A percentile compares a stretch with the other conserved stretches of the same genome.
Conservation (phyloP, 2,888 invertebrate genomes). For the Mesorhabditis belari region DNA sequence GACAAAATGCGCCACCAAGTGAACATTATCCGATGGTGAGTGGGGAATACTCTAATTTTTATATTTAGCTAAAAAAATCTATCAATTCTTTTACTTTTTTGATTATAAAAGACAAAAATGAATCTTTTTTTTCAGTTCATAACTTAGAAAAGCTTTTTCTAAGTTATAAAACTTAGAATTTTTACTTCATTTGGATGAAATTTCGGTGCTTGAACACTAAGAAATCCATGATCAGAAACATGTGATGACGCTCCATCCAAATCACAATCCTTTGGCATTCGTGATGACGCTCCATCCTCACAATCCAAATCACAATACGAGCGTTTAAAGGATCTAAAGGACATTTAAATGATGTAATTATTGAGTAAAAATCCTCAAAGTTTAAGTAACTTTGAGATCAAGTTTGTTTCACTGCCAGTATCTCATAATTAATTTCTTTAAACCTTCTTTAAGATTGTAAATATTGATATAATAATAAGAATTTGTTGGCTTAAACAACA, state of each 20-base stretch:
- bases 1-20: conserved; percentile 26
- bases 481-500: too few relatives aligned
- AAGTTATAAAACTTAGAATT: too few relatives aligned
- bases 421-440: too few relatives aligned
- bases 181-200: not conserved
- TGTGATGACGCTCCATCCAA: not conserved
- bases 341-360: not conserved
- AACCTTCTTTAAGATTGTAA: too few relatives aligned
- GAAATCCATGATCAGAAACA: not conserved
- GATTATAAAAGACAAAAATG: too few relatives aligned
- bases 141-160: too few relatives aligned
- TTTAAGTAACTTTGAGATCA: too few relatives aligned
- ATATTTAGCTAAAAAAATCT: not conserved
- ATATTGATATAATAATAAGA: too few relatives aligned
- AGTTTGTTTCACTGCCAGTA: too few relatives aligned
- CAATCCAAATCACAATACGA: too few relatives aligned
- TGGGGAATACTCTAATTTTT: not conserved
- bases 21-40: conserved; percentile 40
- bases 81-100: not conserved
- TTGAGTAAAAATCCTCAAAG: not conserved
- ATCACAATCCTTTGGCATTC: not conserved
- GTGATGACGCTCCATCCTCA: too few relatives aligned
- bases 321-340: not conserved
- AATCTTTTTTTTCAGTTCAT: too few relatives aligned
- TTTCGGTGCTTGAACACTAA: not conserved